Base-by-base conservation (phyloP, 2,797 vertebrate genomes). In the Myotis pilosus region DNA sequence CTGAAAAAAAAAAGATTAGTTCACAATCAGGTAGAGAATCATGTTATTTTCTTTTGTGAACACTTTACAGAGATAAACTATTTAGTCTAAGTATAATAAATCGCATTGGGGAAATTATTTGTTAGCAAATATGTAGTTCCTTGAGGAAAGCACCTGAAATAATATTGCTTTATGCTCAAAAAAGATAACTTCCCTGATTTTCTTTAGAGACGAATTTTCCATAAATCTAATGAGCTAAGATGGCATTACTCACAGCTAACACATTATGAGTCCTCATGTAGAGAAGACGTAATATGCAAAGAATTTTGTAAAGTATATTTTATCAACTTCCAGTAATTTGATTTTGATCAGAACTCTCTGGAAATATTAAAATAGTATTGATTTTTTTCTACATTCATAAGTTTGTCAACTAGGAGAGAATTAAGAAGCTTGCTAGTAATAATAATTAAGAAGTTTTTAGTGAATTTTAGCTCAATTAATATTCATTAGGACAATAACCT, bases 111-210 rank as follows among this genome's bases (percentile, higher is more conserved):
- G 16, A 93, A 95, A 78, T 78, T 79, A 89, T 90, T 47, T 88
- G 25, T 68, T 74, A 86, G 17, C 30, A 87, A 91, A 78, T 79
- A 79, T 33, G 16, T 15, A 91, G n/a, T 28, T 90, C 25, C 55
- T 57, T 84, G 33, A 93, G 33, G 13, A 95, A 94, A 92, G 74
- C 51, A 87, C 62, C 62, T 91, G 72, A 87, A 95, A 93, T 80
- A 95, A 84, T 17, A 82, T 3, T 60, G 49, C 3, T 51, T 93
- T 86, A 66, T 13, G n/a, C 8, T 82, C 5, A 75, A 53, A 86
- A 80, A 68, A 57, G 36, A 28, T 44, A 80, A 69, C 6, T 9
- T 0, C 16, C 51, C 36, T 62, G 30, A 79, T 66, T 85, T 92
- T 80, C 28, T 86, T 76, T 51, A 57, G 30, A 44, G 89, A 78